Evolutionary conservation across 2,113 vertebrate genomes (phyloP).

Genomic region (Calidris pygmaea): DNA sequence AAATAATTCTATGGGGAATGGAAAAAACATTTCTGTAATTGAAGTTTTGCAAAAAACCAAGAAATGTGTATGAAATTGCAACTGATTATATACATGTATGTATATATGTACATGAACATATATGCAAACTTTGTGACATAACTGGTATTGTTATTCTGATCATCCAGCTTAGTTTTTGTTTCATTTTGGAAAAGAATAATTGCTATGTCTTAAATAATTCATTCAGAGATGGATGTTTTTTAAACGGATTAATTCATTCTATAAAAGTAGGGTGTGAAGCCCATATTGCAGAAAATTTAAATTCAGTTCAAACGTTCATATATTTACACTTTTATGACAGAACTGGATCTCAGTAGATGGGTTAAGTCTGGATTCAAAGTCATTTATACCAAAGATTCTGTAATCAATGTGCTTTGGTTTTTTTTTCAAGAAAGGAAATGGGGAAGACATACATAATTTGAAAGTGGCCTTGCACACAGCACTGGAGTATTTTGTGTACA

Average conservation of each 20-base stretch:
- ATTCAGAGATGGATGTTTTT: background rate
- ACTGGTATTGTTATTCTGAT: background rate
- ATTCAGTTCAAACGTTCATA: background rate
- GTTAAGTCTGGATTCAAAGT: background rate
- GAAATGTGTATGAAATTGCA: background rate
- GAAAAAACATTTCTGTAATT: background rate
- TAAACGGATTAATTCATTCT: background rate
- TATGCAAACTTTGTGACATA: background rate
- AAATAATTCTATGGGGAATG: background rate
- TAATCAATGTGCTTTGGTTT: background rate
- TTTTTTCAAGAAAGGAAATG: background rate
- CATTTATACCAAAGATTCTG: background rate
- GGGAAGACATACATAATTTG: background rate
- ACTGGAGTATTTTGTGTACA: fast-evolving
- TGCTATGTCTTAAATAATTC: background rate
- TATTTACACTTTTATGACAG: background rate
- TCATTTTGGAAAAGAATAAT: background rate
- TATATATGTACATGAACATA: background rate
- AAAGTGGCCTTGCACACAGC: background rate
- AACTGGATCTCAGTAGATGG: background rate
- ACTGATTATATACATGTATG: background rate
- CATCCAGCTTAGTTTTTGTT: background rate
- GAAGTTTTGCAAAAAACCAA: background rate
- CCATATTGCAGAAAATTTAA: background rate
- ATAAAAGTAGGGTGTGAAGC: background rate